Evolutionary conservation across 37 sponge, comb jelly and placozoan genomes (phyloP).

Genomic region (Tethya wilhelma): DNA sequence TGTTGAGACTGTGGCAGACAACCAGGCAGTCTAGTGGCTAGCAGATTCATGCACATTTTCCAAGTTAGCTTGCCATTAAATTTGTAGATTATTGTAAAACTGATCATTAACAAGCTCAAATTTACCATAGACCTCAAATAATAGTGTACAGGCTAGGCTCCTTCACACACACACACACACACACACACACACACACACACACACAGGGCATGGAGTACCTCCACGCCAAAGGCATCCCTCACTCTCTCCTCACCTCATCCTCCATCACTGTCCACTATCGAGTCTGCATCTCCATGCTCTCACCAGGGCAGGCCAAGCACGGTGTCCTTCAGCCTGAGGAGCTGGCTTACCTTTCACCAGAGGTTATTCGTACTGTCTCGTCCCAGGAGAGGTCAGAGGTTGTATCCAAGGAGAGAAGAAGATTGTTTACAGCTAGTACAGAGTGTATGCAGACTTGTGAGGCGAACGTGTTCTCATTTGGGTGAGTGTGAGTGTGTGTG

Average conservation of each 20-base stretch:
- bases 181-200: too few relatives aligned
- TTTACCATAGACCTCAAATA: too few relatives aligned
- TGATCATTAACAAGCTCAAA: too few relatives aligned
- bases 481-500: conserved; percentile 51
- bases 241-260: conserved; percentile 53
- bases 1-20: too few relatives aligned
- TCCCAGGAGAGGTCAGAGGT: neutral
- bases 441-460: neutral
- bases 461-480: conserved; percentile 60
- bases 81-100: too few relatives aligned
- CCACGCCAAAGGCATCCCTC: conserved; percentile 60
- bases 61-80: too few relatives aligned
- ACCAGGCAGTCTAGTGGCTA: too few relatives aligned
- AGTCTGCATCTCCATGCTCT: conserved; percentile 60
- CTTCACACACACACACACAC: too few relatives aligned
- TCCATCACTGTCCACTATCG: conserved; percentile 58
- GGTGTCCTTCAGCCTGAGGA: conserved; percentile 11
- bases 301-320: neutral
- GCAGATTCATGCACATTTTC: too few relatives aligned
- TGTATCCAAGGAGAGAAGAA: too few relatives aligned
- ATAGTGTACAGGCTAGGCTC: too few relatives aligned
- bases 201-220: conserved; percentile 75
- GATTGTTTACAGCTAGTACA: neutral
- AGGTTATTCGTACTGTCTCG: conserved; percentile 36
- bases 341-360: conserved; percentile 50